Base-by-base conservation (phyloP, 2,113 vertebrate species). In the Sapayoa aenigma region DNA sequence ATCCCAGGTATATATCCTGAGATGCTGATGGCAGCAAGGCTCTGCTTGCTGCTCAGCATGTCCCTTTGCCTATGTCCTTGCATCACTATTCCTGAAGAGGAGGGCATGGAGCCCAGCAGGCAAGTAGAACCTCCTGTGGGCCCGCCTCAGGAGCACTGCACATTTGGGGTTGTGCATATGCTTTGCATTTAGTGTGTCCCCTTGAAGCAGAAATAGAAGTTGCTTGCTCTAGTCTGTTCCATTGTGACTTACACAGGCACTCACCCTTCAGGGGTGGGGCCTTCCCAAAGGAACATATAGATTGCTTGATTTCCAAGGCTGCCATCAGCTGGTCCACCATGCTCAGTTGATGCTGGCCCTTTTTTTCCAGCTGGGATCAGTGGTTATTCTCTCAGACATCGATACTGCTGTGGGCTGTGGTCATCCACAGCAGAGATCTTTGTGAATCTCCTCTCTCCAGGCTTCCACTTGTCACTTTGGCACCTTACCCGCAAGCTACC, bases 111-210 rank as follows among this genome's bases (percentile, higher is more conserved):
- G n/a, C 49, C 37, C 73, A 71, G 19, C 15, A 18, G 67, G 39
- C 49, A 24, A 27, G 18, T 9, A 30, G 28, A 81, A 53, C 55
- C 30, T 19, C 5, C 59, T 49, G 53, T 2, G 28, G 21, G 39
- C 33, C 24, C 2, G 1, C 18, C 66, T 52, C 30, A 33, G 12
- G 33, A 60, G 19, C 1, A 0, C 22, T 44, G 31, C 2, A 1
- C 12, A 3, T 68, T 68, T 58, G 65, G 30, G 39, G 15, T 4
- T 52, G 41, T 53, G 72, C 23, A 16, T 0, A 1, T 50, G 41
- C 46, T 79, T 86, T 56, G 62, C 21, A 8, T 49, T 85, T 53
- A 35, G 23, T 14, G 10, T 33, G n/a, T 20, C 5, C 56, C 27
- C 62, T 83, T 35, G n/a, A 28, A 68, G 42, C 35, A 50, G 60